Evolutionary conservation across 1,140 invertebrate genomes (phyloP), one percentile per base, ranked within the genome.

Genomic region (Heliconius nattereri): DNA sequence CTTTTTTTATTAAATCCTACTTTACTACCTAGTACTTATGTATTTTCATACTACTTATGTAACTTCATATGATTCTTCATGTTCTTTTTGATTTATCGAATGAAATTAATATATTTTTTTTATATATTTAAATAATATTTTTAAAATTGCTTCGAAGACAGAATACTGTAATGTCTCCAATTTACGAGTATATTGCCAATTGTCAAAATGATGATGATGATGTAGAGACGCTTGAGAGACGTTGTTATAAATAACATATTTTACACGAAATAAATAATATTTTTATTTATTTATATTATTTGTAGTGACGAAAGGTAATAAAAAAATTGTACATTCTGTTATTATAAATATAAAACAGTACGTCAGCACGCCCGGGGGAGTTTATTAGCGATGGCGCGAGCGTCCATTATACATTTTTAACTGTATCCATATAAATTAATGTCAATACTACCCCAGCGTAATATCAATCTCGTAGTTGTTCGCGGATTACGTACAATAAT

Each of bases 401-500:
- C 85, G 85, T 83, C 88, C 87, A 93, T 93, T 94, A 94, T 94
- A 91, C 91, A 93, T 94, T 94, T 94, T 94, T 94, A 94, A 94
- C 90, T 90, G 91, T 93, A 91, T 92, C 92, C 90, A 93, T 92
- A 93, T 92, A 94, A 94, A 94, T 94, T 94, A 93, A 92, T 92
- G 92, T 89, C 92, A 89, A 92, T 91, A 91, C 89, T 85, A 91
- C 92, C 91, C 92, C 81, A 87, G 92, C 83, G 92, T 91, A 90
- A 91, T 94, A 92, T 93, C 92, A 93, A 92, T 94, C 91, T 91
- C 86, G 82, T 88, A 90, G 87, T 93, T 92, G 91, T 94, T 94
- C 91, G 89, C 92, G 92, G 92, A 94, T 94, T 93, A 92, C 83
- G 92, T 93, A 91, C 92, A 94, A 94, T 94, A 94, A 94, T 93